Evolutionary conservation across 2,797 vertebrate genomes (phyloP).

Genomic region (Paramormyrops hopkinsi): DNA sequence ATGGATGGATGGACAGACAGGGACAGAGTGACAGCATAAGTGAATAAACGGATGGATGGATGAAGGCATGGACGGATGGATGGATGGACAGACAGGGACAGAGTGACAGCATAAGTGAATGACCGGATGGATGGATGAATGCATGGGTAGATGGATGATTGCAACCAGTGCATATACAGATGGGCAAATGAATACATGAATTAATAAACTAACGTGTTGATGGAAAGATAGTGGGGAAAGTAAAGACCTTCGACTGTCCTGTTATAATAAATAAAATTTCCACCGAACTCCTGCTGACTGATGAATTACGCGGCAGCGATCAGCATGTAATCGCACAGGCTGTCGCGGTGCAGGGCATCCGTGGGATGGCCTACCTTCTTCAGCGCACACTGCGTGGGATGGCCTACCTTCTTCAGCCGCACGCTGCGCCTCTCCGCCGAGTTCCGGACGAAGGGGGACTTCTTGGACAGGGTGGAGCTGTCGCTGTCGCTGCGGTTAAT

Average conservation of each 20-base stretch:
- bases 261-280: background rate
- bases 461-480: slow-evolving; percentile 91
- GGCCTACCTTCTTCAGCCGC: slow-evolving; percentile 83
- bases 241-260: background rate
- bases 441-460: slow-evolving; percentile 89
- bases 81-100: background rate
- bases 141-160: background rate
- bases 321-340: background rate
- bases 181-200: background rate
- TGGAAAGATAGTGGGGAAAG: background rate
- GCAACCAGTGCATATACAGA: background rate
- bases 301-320: background rate
- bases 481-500: slow-evolving; percentile 95
- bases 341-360: background rate
- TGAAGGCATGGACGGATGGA: background rate
- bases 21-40: background rate
- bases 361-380: slow-evolving; percentile 48
- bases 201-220: background rate
- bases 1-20: background rate
- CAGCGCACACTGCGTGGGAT: slow-evolving; percentile 76
- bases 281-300: background rate
- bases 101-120: background rate
- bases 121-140: background rate
- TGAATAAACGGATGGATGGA: background rate
- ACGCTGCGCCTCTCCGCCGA: slow-evolving; percentile 88